Base-by-base conservation (phyloP, 2,888 invertebrate genomes). In the Margaritifera margaritifera region DNA sequence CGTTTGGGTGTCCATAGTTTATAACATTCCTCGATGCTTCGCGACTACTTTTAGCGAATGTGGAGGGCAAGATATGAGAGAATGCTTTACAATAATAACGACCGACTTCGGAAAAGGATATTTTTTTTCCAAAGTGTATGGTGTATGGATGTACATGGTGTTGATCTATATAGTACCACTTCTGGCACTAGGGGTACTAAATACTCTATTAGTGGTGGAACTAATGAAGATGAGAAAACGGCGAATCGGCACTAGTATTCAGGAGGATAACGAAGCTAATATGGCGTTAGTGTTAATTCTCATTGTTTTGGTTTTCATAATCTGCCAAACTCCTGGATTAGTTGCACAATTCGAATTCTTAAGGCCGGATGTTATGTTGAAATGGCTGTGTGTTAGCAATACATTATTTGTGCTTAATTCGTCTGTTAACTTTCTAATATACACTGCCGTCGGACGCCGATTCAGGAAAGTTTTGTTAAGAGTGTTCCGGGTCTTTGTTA, bases 401-500 rank as follows among this genome's bases (percentile, higher is more conserved):
- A 79, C 83, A 24, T 66, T 87, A 5, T 84, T 87, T 72, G 83
- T 87, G 42, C 72, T 86, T 22, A 88, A 88, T 74, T 87, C 87
- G 1, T 86, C 86, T 20, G 84, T 88, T 15, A 88, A 88, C 69
- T 88, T 87, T 74, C 79, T 88, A 31, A 85, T 88, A 53, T 88
- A 88, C 75, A 87, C 87, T 20, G 84, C 85, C 6, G 86, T 87
- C 55, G 87, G 87, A 5, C 71, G 82, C 27, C 81, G 82, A 56
- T 88, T 88, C 72, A 71, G 88, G 63, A 80, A 83, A 64, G 80
- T 82, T 20, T 75, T 86, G 50, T 66, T 85, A 50, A 82, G 82
- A 52, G 75, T 82, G 8, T 84, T 85, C 72, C 80, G 75, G 24
- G 69, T 72, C 25, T 20, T 79, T 20, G 71, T 78, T 20, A 74